A percentile compares a stretch with the other conserved stretches of the same genome.
Evolutionary conservation across 2,113 vertebrate species (phyloP).

Genomic region (Phocoena sinus): DNA sequence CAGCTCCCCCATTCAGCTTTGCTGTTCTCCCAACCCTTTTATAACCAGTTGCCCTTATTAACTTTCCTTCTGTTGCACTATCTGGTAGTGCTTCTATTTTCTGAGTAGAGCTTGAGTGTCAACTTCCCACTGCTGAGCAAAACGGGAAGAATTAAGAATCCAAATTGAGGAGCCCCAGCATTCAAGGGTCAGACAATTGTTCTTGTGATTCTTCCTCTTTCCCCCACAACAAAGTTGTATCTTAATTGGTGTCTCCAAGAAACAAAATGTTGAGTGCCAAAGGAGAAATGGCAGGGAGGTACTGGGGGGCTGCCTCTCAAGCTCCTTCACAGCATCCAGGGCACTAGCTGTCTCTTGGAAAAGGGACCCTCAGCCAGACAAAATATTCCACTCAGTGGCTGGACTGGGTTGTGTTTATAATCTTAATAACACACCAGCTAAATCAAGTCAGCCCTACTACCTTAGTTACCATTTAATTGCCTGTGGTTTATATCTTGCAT

Average conservation of each 20-base stretch:
- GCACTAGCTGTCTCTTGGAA: not conserved
- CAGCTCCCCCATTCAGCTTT: not conserved
- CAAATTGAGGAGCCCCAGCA: not conserved
- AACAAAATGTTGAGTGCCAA: not conserved
- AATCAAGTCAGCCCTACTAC: slow-evolving; percentile 71
- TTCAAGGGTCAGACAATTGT: not conserved
- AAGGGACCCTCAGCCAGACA: not conserved
- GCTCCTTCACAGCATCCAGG: not conserved
- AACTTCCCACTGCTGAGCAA: not conserved
- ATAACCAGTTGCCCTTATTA: not conserved
- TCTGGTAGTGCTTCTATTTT: not conserved
- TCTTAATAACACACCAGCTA: slow-evolving; percentile 68
- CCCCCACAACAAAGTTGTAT: not conserved
- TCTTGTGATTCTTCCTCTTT: not conserved
- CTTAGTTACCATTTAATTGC: slow-evolving; percentile 77
- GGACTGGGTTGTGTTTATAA: slow-evolving; percentile 40
- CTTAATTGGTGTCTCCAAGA: not conserved
- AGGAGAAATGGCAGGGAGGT: not conserved
- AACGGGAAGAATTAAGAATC: not conserved
- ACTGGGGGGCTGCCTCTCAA: not conserved
- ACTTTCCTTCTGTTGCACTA: not conserved
- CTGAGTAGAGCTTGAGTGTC: not conserved
- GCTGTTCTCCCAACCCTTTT: not conserved
- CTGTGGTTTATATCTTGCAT: slow-evolving; percentile 75
- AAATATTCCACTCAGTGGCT: not conserved